Percentiles rank a stretch among this genome's conserved stretches.
Conservation (phyloP, 1,140 invertebrate species). For the Conus ventricosus region DNA sequence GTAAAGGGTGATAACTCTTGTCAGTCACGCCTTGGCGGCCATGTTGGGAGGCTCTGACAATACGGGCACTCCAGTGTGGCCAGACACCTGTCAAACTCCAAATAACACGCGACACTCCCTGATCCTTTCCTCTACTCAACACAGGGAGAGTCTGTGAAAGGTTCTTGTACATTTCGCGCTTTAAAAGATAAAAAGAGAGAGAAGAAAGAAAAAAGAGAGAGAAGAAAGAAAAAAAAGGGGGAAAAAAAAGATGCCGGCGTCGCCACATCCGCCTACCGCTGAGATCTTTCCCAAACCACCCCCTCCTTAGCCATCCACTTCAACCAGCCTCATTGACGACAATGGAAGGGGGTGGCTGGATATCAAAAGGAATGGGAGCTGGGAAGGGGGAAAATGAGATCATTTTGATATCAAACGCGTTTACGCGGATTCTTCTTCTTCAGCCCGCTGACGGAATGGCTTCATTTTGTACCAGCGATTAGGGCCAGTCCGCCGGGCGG, state of each 20-base stretch:
- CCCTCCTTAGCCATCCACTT: background rate
- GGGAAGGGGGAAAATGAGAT: slow-evolving; percentile 24
- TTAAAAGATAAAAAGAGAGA: background rate
- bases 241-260: background rate
- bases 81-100: background rate
- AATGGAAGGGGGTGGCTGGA: background rate
- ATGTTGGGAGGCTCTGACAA: background rate
- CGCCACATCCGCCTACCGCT: background rate
- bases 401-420: slow-evolving; percentile 29
- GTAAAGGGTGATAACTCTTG: slow-evolving; percentile 19
- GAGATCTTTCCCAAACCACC: background rate
- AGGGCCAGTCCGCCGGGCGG: background rate
- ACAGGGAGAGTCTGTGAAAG: background rate
- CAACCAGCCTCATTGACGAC: background rate
- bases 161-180: background rate
- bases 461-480: slow-evolving; percentile 30
- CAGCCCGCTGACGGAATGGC: background rate
- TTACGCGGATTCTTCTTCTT: background rate
- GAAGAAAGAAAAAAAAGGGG: too few relatives aligned
- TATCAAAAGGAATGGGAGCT: background rate
- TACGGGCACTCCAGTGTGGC: background rate
- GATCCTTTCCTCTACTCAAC: background rate
- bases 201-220: too few relatives aligned
- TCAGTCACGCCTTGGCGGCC: slow-evolving; percentile 21
- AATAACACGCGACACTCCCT: background rate